Base-by-base conservation (phyloP, 2,797 vertebrate species). In the Stomatorhinus walkeri region DNA sequence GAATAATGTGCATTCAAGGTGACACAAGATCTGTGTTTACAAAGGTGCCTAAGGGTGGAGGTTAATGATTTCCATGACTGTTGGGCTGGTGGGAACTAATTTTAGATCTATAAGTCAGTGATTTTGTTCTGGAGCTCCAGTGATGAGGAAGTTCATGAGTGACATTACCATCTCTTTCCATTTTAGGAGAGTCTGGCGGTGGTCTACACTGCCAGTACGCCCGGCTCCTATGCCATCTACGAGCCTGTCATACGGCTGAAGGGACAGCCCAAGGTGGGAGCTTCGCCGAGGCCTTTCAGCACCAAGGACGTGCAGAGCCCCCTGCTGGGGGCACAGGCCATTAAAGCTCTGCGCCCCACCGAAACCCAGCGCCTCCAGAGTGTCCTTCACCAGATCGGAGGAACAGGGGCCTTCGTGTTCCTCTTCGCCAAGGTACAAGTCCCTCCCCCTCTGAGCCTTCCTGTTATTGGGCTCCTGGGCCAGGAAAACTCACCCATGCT, bases 181-280 rank as follows among this genome's bases (percentile, higher is more conserved):
- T 22, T 59, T n/a, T 94, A 99, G 98, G 98, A 99, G 93, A 97
- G 94, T 91, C 94, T 99, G 93, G 97, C 97, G 0, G 93, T 98
- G 49, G 97, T 98, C 88, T 99, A 98, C 87, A 94, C 97, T 86
- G 95, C 98, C 2, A 96, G 94, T 93, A 96, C 93, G 76, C 98
- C 98, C 28, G 93, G 93, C 90, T 94, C 96, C 88, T 99, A 99
- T 87, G 99, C 97, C 5, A 98, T 99, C 93, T 99, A 99, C 0
- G 98, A 99, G 89, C 98, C 98, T 9, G 98, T 99, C 19, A 99
- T 99, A 94, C 95, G 98, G 89, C 93, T 99, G 76, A 99, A 98
- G 95, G 97, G 97, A 88, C 97, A 98, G 88, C 94, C 94, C 87
- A 98, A 97, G 95, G 94, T 95, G 0, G 94, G 96, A 6, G 94